phyloP scores from a whole-genome alignment of 1,140 invertebrate species.

The Sycophaga agraensis region DNA sequence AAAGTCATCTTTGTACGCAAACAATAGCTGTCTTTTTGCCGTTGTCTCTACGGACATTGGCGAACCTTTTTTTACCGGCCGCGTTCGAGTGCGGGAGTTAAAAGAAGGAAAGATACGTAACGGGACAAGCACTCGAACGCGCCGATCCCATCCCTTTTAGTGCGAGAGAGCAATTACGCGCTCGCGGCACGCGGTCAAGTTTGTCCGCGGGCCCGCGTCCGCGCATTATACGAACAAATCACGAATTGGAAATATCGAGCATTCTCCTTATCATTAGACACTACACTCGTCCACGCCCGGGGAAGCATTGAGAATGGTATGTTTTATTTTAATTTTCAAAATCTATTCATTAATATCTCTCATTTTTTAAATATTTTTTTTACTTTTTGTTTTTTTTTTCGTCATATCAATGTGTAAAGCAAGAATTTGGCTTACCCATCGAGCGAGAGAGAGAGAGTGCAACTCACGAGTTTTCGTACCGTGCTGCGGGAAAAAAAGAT shows the following conservation, averaged over 20 bases:
- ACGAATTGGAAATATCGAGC: conserved; percentile 1
- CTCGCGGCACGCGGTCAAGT: neutral
- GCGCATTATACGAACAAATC: neutral
- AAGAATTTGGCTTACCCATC: conserved; percentile 23
- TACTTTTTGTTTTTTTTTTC: too few relatives aligned
- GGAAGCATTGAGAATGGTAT: conserved; percentile 54
- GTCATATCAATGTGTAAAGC: conserved; percentile 1
- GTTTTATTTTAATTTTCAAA: conserved; percentile 40
- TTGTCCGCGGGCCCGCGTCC: neutral
- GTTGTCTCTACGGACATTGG: conserved; percentile 10
- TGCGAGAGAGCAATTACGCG: neutral
- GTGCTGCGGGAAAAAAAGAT: conserved; percentile 6
- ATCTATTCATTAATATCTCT: conserved; percentile 26
- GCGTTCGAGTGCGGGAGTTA: conserved; percentile 14
- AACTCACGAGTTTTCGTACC: conserved; percentile 2
- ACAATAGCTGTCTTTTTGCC: conserved; percentile 16
- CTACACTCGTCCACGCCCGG: conserved; percentile 49
- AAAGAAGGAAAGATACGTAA: neutral
- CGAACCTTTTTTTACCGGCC: conserved; percentile 1
- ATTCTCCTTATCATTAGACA: conserved; percentile 34
- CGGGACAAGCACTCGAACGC: conserved; percentile 21
- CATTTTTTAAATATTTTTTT: too few relatives aligned
- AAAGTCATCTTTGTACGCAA: conserved; percentile 34
- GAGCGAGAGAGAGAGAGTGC: conserved; percentile 21
- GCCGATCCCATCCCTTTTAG: conserved; percentile 7